Evolutionary conservation across 2,797 vertebrate species (phyloP).

Genomic region (Peromyscus eremicus): DNA sequence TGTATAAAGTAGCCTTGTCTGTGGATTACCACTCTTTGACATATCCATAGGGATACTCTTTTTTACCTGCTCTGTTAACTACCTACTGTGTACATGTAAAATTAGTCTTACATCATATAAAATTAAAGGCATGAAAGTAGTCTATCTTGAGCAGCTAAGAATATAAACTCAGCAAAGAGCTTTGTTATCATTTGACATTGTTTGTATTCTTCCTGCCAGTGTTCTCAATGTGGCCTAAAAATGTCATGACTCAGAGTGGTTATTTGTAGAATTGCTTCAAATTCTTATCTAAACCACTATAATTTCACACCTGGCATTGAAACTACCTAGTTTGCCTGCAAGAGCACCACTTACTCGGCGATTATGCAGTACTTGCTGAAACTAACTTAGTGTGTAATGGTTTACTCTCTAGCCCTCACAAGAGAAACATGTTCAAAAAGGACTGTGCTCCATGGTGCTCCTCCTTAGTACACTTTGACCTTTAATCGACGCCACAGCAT

Average conservation of each 20-base stretch:
- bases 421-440: constrained; percentile 36
- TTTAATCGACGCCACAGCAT: neutral
- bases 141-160: constrained; percentile 64
- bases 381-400: constrained; percentile 37
- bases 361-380: constrained; percentile 62
- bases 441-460: neutral
- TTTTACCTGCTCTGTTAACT: neutral
- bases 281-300: constrained; percentile 74
- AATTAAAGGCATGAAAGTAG: constrained; percentile 53
- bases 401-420: constrained; percentile 54
- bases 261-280: constrained; percentile 78
- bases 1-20: constrained; percentile 1
- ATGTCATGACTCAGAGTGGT: constrained; percentile 75
- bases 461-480: neutral
- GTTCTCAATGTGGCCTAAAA: constrained; percentile 76
- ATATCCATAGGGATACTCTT: neutral
- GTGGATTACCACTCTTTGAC: neutral
- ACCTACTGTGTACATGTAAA: constrained; percentile 10
- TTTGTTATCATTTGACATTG: constrained; percentile 68
- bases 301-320: constrained; percentile 77
- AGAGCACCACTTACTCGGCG: constrained; percentile 32
- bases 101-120: neutral
- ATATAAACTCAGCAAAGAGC: constrained; percentile 76
- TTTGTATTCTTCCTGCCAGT: constrained; percentile 69
- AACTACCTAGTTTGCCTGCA: constrained; percentile 70